Conservation (phyloP, 1,140 invertebrate genomes). For the Archegozetes longisetosus region DNA sequence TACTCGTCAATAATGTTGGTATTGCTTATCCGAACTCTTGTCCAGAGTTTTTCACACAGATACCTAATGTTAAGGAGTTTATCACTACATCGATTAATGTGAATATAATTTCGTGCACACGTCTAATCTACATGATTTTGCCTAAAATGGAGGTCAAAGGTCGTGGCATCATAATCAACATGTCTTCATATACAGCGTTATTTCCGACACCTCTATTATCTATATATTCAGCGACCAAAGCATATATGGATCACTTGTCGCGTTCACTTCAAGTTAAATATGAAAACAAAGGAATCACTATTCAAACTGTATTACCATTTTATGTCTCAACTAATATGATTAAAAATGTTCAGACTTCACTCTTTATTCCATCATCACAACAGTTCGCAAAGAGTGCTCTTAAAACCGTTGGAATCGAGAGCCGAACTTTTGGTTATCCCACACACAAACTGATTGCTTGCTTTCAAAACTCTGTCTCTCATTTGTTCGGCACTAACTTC, state of each 20-base stretch:
- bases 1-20: conserved; percentile 19
- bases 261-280: no score
- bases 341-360: no score
- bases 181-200: conserved; percentile 64
- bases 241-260: conserved; percentile 70
- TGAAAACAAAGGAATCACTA: no score
- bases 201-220: conserved; percentile 65
- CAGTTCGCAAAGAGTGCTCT: no score
- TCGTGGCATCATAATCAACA: conserved; percentile 76
- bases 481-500: neutral
- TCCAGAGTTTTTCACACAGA: no score
- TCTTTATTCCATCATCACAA: conserved; percentile 61
- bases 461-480: conserved; percentile 7
- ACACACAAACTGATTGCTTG: conserved; percentile 28
- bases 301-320: no score
- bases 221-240: conserved; percentile 77
- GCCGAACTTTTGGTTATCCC: conserved; percentile 54
- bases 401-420: no score
- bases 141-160: conserved; percentile 70
- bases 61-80: conserved; percentile 18
- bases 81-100: conserved; percentile 18
- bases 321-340: no score
- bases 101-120: conserved; percentile 17
- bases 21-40: no score
- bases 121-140: conserved; percentile 65